A percentile compares a stretch with the other conserved stretches of the same genome.
Conservation (phyloP, 2,888 invertebrate species). For the Venusia cambrica region DNA sequence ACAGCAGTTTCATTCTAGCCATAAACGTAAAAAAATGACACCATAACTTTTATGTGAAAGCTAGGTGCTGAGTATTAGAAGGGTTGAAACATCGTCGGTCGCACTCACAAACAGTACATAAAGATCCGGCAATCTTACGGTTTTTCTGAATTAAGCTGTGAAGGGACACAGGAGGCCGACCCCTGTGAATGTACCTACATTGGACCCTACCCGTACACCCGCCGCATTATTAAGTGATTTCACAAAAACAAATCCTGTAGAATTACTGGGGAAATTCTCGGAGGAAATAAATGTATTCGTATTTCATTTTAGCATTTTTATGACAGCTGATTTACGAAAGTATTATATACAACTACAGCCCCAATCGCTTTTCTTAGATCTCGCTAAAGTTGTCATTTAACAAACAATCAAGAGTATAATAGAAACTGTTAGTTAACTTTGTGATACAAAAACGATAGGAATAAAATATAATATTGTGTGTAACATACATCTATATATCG, state of each 20-base stretch:
- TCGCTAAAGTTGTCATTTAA: conserved; percentile 18
- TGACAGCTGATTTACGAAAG: conserved; percentile 45
- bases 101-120: conserved; percentile 72
- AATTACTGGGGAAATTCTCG: conserved; percentile 50
- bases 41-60: conserved; percentile 65
- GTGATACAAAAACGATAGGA: too few species aligned
- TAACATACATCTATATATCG: too few species aligned
- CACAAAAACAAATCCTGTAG: conserved; percentile 55
- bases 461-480: too few species aligned
- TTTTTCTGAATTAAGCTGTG: conserved; percentile 71
- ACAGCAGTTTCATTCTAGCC: conserved; percentile 30
- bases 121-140: conserved; percentile 66
- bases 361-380: conserved; percentile 24
- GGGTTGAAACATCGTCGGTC: conserved; percentile 68
- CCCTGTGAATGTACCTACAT: conserved; percentile 53
- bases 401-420: too few species aligned
- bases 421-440: too few species aligned
- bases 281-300: conserved; percentile 39
- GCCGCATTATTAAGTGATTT: conserved; percentile 67
- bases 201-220: conserved; percentile 32
- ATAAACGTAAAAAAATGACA: conserved; percentile 48
- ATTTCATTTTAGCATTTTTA: conserved; percentile 36
- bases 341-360: conserved; percentile 33
- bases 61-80: conserved; percentile 53
- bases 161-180: conserved; percentile 58